These are phyloP conservation scores for Magallana gigas DNA, from an alignment of 1,140 invertebrate species.

Conservation along the genomic window DNA sequence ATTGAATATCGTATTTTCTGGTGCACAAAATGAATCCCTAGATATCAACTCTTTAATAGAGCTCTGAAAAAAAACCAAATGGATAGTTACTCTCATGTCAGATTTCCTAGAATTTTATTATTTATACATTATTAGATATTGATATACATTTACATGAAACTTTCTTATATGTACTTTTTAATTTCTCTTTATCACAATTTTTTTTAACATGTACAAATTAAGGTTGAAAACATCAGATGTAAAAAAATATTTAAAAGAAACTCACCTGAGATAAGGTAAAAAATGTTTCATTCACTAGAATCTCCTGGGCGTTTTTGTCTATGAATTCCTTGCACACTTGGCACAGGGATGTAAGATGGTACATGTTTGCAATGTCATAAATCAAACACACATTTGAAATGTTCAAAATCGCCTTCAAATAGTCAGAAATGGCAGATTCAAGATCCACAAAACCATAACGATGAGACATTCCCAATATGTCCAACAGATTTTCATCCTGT, in stretches of 20 bases:
- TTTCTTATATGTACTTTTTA: too few species aligned
- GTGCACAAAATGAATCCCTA: conserved; percentile 96
- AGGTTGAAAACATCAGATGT: too few species aligned
- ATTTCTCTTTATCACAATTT: too few species aligned
- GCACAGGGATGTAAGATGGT: conserved; percentile 83
- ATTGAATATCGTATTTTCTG: conserved; percentile 96
- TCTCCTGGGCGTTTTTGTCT: conserved; percentile 91
- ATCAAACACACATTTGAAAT: conserved; percentile 95
- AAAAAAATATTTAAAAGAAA: background rate
- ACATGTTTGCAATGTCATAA: conserved; percentile 92
- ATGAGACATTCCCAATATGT: conserved; percentile 93
- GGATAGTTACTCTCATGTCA: background rate
- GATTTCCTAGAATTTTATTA: too few species aligned
- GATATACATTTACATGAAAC: too few species aligned
- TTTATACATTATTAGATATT: too few species aligned
- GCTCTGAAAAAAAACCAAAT: conserved; percentile 76
- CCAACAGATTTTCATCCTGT: conserved; percentile 90
- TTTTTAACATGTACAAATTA: too few species aligned
- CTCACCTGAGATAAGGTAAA: conserved; percentile 89
- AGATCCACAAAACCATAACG: conserved; percentile 96
- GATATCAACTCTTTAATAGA: conserved; percentile 87
- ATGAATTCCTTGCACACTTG: conserved; percentile 87
- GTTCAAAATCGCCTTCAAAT: conserved; percentile 91
- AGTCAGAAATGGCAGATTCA: conserved; percentile 94
- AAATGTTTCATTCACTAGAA: conserved; percentile 92